phyloP scores from a whole-genome alignment of 2,113 vertebrate species.

The Silurus glanis region DNA sequence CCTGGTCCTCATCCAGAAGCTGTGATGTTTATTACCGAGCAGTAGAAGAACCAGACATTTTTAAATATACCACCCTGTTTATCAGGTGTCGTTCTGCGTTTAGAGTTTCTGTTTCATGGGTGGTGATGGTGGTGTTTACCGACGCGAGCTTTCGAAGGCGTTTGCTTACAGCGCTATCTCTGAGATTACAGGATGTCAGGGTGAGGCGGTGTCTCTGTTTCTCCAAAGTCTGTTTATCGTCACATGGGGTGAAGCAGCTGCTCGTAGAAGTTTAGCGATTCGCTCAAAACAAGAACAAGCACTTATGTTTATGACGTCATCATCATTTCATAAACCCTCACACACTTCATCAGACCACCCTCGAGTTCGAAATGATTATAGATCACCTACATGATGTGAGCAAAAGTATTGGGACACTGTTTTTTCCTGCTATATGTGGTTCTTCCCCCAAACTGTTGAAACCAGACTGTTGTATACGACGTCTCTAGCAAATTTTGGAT shows the following conservation, averaged over 20 bases:
- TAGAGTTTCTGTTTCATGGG: not conserved
- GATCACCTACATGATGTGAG: no score
- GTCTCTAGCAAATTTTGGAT: no score
- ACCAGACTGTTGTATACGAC: no score
- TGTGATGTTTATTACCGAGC: not conserved
- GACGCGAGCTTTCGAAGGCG: not conserved
- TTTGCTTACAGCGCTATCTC: not conserved
- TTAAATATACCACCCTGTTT: not conserved
- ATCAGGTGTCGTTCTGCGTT: not conserved
- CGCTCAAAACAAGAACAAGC: not conserved
- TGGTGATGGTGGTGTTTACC: not conserved
- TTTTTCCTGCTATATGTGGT: no score
- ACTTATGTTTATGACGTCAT: no score
- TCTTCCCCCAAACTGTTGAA: no score
- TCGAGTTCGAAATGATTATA: no score
- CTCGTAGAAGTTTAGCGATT: not conserved
- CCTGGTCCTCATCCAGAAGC: constrained; percentile 20
- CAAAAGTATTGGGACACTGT: no score
- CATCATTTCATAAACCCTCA: no score
- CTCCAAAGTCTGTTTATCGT: not conserved
- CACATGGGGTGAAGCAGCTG: not conserved
- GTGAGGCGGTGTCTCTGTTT: constrained; percentile 5
- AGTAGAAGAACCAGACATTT: not conserved
- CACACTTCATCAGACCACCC: no score
- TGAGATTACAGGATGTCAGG: constrained; percentile 2